Evolutionary conservation across 1,140 invertebrate species (phyloP).

Genomic region (Nasonia longicornis): DNA sequence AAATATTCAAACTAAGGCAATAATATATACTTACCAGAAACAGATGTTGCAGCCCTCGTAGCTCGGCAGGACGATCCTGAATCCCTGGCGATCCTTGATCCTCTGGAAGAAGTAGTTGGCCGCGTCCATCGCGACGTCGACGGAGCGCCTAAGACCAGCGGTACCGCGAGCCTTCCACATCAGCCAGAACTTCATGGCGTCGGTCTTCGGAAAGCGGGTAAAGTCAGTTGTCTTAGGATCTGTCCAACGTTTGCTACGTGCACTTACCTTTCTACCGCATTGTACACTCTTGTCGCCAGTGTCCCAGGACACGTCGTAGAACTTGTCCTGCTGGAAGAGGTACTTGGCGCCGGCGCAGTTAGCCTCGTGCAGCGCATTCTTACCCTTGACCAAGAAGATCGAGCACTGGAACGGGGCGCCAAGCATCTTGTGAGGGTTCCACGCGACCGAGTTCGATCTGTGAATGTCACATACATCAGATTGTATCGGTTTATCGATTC

Average conservation of each 20-base stretch:
- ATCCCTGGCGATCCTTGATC: conserved; percentile 70
- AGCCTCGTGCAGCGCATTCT: conserved; percentile 77
- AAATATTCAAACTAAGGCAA: too few relatives aligned
- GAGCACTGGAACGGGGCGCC: conserved; percentile 91
- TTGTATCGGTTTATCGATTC: too few relatives aligned
- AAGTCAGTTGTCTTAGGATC: not conserved
- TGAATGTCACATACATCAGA: not conserved
- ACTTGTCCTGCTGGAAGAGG: conserved; percentile 93
- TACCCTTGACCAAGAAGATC: conserved; percentile 78
- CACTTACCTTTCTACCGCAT: conserved; percentile 85
- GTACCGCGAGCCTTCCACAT: conserved; percentile 89
- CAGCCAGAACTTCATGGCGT: conserved; percentile 93
- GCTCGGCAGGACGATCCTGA: conserved; percentile 72
- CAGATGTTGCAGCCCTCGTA: conserved; percentile 87
- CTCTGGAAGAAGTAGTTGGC: conserved; percentile 72
- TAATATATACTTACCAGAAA: conserved; percentile 79
- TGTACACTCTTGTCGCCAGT: conserved; percentile 94
- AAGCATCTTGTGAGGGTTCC: conserved; percentile 95
- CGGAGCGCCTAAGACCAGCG: conserved; percentile 69
- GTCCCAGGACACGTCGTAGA: conserved; percentile 91
- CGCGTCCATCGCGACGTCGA: conserved; percentile 76
- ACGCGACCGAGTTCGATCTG: conserved; percentile 85
- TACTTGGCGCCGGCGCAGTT: conserved; percentile 87
- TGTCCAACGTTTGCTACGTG: too few relatives aligned
- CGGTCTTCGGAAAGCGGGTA: conserved; percentile 71